Conservation (phyloP, 2,113 vertebrate genomes). For the Sylvilagus bachmani region DNA sequence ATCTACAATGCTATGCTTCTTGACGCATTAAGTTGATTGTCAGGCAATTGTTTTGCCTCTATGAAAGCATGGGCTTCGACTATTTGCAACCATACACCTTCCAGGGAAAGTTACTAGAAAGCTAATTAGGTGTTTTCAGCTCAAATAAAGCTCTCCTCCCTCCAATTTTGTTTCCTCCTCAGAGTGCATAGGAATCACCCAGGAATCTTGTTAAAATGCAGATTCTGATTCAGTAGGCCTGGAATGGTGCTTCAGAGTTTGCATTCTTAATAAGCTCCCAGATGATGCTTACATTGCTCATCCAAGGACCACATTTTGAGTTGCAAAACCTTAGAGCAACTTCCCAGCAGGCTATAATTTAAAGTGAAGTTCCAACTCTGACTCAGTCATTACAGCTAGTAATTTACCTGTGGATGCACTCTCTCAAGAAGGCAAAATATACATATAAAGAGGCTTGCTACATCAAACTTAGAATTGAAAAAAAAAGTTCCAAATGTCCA, state of each 20-base stretch:
- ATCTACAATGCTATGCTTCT: not conserved
- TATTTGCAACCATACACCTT: not conserved
- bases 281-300: not conserved
- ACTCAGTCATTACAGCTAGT: not conserved
- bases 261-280: not conserved
- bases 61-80: not conserved
- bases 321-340: not conserved
- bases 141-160: not conserved
- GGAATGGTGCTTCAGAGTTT: not conserved
- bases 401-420: not conserved
- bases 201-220: conserved; percentile 1
- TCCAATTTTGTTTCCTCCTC: conserved; percentile 32
- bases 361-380: not conserved
- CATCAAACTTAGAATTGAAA: not conserved
- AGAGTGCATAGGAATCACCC: not conserved
- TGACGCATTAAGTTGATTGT: not conserved
- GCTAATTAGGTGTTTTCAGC: not conserved
- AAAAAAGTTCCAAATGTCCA: not conserved
- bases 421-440: not conserved
- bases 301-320: not conserved
- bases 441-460: not conserved
- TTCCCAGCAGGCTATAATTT: not conserved
- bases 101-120: not conserved
- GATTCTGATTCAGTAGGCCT: not conserved
- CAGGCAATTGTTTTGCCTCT: not conserved